Evolutionary conservation across 2,797 vertebrate genomes (phyloP).

Genomic region (Oryzias dopingdopingensis): DNA sequence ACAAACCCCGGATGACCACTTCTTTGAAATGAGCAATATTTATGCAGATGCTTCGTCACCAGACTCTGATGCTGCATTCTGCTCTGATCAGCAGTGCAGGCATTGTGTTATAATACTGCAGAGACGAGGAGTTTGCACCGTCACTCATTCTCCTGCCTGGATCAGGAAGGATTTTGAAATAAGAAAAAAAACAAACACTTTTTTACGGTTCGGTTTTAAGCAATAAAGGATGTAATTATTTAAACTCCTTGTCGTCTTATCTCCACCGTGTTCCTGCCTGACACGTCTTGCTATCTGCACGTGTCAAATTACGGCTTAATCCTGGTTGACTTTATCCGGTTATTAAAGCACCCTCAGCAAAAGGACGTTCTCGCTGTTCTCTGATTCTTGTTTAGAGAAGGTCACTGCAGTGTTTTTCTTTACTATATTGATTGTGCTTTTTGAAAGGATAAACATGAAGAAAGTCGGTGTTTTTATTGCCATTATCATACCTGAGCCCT

Average conservation of each 20-base stretch:
- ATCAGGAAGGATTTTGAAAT: too few relatives aligned
- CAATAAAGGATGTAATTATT: conserved; percentile 27
- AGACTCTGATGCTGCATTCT: conserved; percentile 24
- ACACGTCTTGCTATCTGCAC: conserved; percentile 15
- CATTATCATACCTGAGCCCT: too few relatives aligned
- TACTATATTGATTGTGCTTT: too few relatives aligned
- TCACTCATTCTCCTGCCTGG: conserved; percentile 2
- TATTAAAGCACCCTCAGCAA: conserved; percentile 46
- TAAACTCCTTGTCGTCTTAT: conserved; percentile 15
- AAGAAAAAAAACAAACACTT: too few relatives aligned
- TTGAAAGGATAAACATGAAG: too few relatives aligned
- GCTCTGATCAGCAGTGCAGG: conserved; percentile 31
- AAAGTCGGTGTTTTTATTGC: too few relatives aligned
- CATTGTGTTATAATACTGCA: conserved; percentile 46
- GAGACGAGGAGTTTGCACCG: neutral
- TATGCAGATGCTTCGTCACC: conserved; percentile 25
- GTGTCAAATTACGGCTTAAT: conserved; percentile 49
- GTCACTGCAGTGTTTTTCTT: too few relatives aligned
- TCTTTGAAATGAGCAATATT: conserved; percentile 30
- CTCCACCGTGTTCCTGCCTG: neutral
- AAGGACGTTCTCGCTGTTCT: conserved; percentile 13
- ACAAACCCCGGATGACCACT: conserved; percentile 24
- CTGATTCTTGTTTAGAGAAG: neutral
- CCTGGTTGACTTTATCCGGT: conserved; percentile 49
- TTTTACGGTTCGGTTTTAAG: neutral